phyloP scores from a whole-genome alignment of 92 coral and sea anemone species.

The Chrysogorgia sp. region DNA sequence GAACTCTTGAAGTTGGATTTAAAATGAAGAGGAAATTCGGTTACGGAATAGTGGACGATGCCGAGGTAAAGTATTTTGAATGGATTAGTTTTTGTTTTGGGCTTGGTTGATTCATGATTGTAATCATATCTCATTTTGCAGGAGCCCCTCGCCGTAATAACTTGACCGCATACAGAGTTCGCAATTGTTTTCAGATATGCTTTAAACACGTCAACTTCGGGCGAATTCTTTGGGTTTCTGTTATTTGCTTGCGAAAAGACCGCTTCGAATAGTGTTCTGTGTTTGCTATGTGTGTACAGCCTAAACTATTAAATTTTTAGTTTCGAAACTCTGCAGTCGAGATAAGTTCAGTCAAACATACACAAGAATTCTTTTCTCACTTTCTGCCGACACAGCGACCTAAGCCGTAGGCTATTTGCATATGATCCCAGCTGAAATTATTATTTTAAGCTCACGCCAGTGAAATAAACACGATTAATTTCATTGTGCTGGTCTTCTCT shows the following conservation, averaged over 20 bases:
- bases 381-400: slow-evolving; percentile 13
- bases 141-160: slow-evolving; percentile 29
- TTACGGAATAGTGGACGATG: neutral
- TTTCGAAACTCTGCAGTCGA: neutral
- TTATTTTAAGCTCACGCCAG: slow-evolving; percentile 16
- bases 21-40: slow-evolving; percentile 24
- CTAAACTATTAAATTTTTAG: neutral
- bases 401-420: slow-evolving; percentile 47
- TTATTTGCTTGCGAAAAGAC: too few relatives aligned
- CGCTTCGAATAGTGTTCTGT: neutral
- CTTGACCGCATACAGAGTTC: slow-evolving; percentile 32
- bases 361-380: slow-evolving; percentile 24
- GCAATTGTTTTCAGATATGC: slow-evolving; percentile 42
- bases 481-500: neutral
- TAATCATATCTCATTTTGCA: slow-evolving; percentile 27
- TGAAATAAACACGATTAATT: neutral
- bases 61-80: slow-evolving; percentile 11
- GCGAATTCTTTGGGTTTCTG: slow-evolving; percentile 1
- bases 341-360: slow-evolving; percentile 13
- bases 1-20: neutral
- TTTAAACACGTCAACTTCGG: neutral
- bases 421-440: slow-evolving; percentile 43
- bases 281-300: neutral
- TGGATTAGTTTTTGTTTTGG: neutral
- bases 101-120: slow-evolving; percentile 10